Conservation (phyloP, 2,113 vertebrate species). For the Empidonax alnorum region DNA sequence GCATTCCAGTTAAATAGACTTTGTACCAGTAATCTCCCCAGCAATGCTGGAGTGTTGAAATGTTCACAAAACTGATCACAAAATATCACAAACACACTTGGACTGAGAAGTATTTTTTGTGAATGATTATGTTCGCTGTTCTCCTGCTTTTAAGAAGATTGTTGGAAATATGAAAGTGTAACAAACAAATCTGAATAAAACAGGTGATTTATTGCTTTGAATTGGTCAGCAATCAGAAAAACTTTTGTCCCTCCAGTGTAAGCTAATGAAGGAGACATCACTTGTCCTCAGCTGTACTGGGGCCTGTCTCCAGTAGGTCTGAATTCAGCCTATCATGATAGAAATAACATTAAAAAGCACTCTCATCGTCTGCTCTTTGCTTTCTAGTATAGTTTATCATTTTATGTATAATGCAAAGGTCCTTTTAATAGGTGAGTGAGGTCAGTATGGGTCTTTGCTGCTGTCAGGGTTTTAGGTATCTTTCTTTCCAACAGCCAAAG, state of each 20-base stretch:
- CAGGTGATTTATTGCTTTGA: neutral
- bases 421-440: neutral
- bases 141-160: neutral
- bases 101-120: neutral
- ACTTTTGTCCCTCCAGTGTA: neutral
- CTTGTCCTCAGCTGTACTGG: neutral
- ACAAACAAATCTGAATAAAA: neutral
- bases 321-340: neutral
- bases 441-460: neutral
- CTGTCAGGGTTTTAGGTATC: neutral
- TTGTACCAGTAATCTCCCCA: slow-evolving; percentile 27
- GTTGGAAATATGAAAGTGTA: neutral
- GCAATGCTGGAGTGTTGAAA: slow-evolving; percentile 17
- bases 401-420: neutral
- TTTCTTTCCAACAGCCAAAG: neutral
- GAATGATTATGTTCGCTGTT: neutral
- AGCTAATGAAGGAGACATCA: neutral
- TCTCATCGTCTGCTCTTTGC: neutral
- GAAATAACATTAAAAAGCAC: neutral
- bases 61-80: neutral
- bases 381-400: neutral
- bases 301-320: neutral
- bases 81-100: neutral
- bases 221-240: neutral
- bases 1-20: slow-evolving; percentile 35